Conservation (phyloP, 1,140 invertebrate genomes). For the Homarus americanus region DNA sequence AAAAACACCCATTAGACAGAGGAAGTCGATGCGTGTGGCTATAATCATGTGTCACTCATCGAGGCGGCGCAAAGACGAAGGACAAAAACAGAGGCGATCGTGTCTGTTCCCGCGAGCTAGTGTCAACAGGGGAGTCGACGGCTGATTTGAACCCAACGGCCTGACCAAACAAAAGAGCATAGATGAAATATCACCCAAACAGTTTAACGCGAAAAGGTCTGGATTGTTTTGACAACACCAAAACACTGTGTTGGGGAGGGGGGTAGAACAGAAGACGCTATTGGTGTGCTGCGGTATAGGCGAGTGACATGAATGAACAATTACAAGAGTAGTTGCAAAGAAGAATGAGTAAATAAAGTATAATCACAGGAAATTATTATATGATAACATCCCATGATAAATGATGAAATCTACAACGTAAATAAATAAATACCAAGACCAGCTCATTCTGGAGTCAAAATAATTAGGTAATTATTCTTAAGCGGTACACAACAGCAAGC, state of each 20-base stretch:
- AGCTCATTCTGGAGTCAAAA: no score
- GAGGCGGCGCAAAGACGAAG: background rate
- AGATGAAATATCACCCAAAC: slow-evolving; percentile 59
- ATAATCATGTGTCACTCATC: background rate
- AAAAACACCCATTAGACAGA: background rate
- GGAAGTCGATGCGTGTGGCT: background rate
- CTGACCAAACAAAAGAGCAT: slow-evolving; percentile 55
- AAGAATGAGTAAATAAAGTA: background rate
- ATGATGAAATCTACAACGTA: no score
- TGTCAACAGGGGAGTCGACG: slow-evolving; percentile 35
- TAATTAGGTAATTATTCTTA: no score
- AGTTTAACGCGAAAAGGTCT: slow-evolving; percentile 47
- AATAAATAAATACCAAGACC: no score
- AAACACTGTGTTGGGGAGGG: background rate
- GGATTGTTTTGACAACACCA: slow-evolving; percentile 26
- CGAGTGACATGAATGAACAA: background rate
- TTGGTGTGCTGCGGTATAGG: slow-evolving; percentile 4
- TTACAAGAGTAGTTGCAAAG: no score
- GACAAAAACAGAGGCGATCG: background rate
- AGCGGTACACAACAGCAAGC: no score
- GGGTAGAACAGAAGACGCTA: background rate
- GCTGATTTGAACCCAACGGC: slow-evolving; percentile 11
- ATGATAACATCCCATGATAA: no score
- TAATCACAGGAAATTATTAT: background rate
- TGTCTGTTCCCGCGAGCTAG: slow-evolving; percentile 24